Conservation (phyloP, 2,113 vertebrate species). For the Nanger granti region DNA sequence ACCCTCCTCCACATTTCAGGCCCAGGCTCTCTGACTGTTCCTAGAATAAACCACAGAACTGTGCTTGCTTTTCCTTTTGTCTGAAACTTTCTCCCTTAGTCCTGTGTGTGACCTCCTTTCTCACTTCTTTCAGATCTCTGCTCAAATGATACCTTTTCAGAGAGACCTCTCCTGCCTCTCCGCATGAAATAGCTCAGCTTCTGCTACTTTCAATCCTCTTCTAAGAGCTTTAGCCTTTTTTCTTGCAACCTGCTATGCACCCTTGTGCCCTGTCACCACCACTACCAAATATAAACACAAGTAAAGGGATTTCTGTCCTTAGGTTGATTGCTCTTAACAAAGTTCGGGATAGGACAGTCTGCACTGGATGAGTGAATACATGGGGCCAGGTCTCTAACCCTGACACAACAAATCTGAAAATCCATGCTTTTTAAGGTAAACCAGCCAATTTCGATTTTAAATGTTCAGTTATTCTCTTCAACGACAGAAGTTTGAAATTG, state of each 20-base stretch:
- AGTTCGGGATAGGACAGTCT: background rate
- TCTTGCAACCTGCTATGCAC: background rate
- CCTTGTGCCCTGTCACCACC: background rate
- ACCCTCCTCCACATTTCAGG: background rate
- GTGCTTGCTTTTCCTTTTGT: background rate
- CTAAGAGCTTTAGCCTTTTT: background rate
- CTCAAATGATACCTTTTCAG: background rate
- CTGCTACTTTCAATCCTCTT: background rate
- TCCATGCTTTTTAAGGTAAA: background rate
- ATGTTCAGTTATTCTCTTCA: background rate
- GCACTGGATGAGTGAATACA: background rate
- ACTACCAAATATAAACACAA: background rate
- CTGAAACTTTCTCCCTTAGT: background rate
- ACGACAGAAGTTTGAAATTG: background rate
- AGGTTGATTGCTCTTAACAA: background rate
- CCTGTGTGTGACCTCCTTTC: background rate
- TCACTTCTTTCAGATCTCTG: background rate
- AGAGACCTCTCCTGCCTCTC: background rate
- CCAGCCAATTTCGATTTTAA: background rate
- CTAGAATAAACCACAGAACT: background rate
- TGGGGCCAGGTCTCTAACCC: background rate
- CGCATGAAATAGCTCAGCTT: background rate
- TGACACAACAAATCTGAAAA: background rate
- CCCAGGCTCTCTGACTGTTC: background rate
- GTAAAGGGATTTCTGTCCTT: background rate